Base-by-base conservation (phyloP, 2,113 vertebrate genomes). In the Oreochromis spilurus region DNA sequence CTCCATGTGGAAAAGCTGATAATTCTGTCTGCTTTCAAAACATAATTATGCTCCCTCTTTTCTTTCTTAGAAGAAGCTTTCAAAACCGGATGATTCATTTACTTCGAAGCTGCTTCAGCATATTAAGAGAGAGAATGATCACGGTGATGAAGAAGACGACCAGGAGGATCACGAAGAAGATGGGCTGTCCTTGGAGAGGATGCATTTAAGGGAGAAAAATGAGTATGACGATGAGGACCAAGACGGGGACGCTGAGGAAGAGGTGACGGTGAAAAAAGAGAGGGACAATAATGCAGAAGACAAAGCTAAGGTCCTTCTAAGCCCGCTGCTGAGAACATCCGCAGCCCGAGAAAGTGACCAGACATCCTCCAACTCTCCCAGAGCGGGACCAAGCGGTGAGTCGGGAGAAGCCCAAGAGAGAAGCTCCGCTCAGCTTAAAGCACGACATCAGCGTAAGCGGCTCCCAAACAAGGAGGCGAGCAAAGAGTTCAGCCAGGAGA, bases 401-500 rank as follows among this genome's bases (percentile, higher is more conserved):
- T 94, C 94, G 0, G 84, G 94, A 0, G 97, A 98, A 34, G 82
- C 94, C 77, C 96, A 96, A 43, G 97, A 97, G 88, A 97, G 96
- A 93, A 97, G 93, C 88, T 29, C 91, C 0, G 54, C 75, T 45
- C 97, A 96, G 85, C 94, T 96, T 26, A 98, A 97, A 94, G 95
- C 96, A 90, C 97, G 97, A 50, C 96, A 97, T 85, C 98, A 98
- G 90, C 96, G 97, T 16, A 92, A 97, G 16, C 95, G 97, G 43
- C 95, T 97, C 31, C 95, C 96, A 79, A 98, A 96, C 94, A 99
- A 98, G 65, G 98, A 99, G 94, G 93, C 97, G 85, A 97, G 97
- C 95, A 98, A 97, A 89, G 98, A 98, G 93, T 95, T 97, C 67
- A 98, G 97, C 93, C 97, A 97, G 86, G 98, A 99, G 92, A 97